A percentile compares a stretch with the other conserved stretches of the same genome.
phyloP scores from a whole-genome alignment of 2,888 invertebrate genomes.

The Glaucopsyche alexis region DNA sequence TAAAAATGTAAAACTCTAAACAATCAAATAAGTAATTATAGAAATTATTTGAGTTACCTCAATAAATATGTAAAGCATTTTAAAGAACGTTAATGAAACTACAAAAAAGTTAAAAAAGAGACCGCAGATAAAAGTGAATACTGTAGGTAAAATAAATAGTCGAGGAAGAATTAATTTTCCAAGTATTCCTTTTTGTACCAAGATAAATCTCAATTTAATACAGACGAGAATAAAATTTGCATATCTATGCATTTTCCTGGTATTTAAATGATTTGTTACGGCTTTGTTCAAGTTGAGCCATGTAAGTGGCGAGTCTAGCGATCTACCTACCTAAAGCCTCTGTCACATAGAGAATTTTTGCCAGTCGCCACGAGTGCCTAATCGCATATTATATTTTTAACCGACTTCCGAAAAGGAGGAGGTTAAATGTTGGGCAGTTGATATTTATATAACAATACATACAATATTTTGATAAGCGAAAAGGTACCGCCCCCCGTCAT shows the following conservation, averaged over 20 bases:
- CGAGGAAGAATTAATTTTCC: slow-evolving; percentile 9
- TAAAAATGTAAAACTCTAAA: too few relatives aligned
- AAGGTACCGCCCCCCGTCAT: neutral
- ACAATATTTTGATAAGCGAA: neutral
- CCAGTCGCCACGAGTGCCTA: neutral
- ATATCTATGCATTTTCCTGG: slow-evolving; percentile 17
- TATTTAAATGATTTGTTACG: slow-evolving; percentile 14
- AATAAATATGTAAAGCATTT: neutral
- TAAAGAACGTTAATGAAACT: neutral
- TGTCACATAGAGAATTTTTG: neutral
- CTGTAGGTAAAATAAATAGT: slow-evolving; percentile 12
- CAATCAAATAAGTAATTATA: too few relatives aligned
- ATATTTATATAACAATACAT: too few relatives aligned
- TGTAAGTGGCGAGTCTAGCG: neutral
- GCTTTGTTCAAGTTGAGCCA: slow-evolving; percentile 8
- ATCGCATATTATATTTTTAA: neutral
- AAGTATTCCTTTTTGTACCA: slow-evolving; percentile 9
- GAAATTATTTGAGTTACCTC: too few relatives aligned
- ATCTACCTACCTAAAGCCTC: neutral
- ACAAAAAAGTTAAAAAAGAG: neutral
- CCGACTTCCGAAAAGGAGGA: too few relatives aligned
- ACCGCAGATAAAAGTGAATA: neutral
- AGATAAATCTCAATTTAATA: slow-evolving; percentile 21
- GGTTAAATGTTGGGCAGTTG: too few relatives aligned
- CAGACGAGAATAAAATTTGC: slow-evolving; percentile 14